Base-by-base conservation (phyloP, 2,888 invertebrate genomes). In the Parnassius smintheus region DNA sequence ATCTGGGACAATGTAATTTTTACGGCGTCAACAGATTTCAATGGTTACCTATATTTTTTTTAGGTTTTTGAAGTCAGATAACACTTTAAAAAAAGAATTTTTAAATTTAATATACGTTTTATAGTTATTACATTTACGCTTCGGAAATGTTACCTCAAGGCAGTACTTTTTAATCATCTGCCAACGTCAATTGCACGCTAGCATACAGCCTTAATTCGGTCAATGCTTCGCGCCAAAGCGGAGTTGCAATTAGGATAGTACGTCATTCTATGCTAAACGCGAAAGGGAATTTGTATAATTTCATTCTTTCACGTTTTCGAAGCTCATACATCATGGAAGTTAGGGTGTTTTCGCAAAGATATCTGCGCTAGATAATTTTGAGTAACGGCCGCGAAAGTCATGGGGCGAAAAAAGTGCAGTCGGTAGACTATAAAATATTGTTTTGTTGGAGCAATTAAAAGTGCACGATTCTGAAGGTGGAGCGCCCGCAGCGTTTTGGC, bases 331-430 rank as follows among this genome's bases (percentile, higher is more conserved):
- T 88, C 88, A 88, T 77, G 79, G 68, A 68, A 72, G 69, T 72
- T 61, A 75, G 75, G 72, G 69, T 72, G 80, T 74, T 80, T 77
- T 80, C 71, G 72, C 73, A 66, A 68, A 82, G 91, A 90, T 90
- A 89, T 88, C 85, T 82, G 80, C 78, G 79, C 75, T 82, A 90
- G 91, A 91, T 91, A 83, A 90, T 88, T 90, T 88, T 90, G 90
- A 91, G 78, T 88, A 88, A 91, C 86, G 82, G 82, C 81, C 66
- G 72, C 75, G 73, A 68, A 35, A 71, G 80, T 74, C 74, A 75
- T 72, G 76, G 75, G 71, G 77, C 75, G 78, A 75, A 79, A 88
- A 88, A 84, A 81, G 74, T 81, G 83, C 83, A 83, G 74, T 75
- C 76, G 73, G 75, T 72, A 80, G 78, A 81, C 79, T 79, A 83